A percentile compares a stretch with the other conserved stretches of the same genome.
Conservation (phyloP, 1,140 invertebrate species). For the Sycophaga agraensis region DNA sequence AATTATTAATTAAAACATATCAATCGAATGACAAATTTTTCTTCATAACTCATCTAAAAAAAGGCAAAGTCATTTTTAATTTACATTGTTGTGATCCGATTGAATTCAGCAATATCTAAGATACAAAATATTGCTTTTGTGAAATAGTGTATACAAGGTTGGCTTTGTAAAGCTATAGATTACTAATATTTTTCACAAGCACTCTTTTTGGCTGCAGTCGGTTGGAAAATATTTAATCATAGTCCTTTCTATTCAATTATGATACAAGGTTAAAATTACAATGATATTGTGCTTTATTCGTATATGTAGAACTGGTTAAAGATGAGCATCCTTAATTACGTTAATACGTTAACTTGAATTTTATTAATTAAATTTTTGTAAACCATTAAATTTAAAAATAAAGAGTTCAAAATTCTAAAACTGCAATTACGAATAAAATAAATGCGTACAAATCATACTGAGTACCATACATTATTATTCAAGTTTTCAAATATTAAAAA, state of each 20-base stretch:
- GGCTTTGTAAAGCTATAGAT: neutral
- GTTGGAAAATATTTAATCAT: conserved; percentile 25
- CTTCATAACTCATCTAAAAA: neutral
- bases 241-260: conserved; percentile 14
- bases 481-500: neutral
- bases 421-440: too few relatives aligned
- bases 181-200: conserved; percentile 1
- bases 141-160: neutral
- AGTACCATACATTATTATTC: neutral
- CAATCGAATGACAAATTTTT: conserved; percentile 3
- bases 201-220: conserved; percentile 1
- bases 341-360: neutral
- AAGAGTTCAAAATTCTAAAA: neutral
- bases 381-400: too few relatives aligned
- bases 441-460: too few relatives aligned
- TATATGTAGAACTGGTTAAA: neutral
- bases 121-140: conserved; percentile 20
- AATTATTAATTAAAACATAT: neutral
- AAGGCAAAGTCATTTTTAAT: conserved; percentile 2
- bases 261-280: neutral
- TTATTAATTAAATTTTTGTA: neutral
- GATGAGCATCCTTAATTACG: conserved; percentile 10
- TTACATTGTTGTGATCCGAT: neutral
- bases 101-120: neutral
- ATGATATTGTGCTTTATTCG: conserved; percentile 1